Conservation (phyloP, 2,113 vertebrate genomes). For the Pelodiscus sinensis region DNA sequence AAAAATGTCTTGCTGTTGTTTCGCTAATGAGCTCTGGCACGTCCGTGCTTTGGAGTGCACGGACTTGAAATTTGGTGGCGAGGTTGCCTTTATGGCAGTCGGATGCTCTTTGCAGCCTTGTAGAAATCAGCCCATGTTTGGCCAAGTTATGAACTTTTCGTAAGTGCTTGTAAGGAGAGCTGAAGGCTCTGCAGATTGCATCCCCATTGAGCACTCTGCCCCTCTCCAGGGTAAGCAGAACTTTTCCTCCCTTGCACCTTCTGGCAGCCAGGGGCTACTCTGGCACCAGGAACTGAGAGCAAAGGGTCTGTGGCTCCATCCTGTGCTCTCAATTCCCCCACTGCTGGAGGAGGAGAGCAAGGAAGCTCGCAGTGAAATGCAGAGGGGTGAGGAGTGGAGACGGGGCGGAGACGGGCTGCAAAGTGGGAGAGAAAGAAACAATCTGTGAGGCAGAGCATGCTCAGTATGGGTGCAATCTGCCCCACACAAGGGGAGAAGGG, state of each 20-base stretch:
- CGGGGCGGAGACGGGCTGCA: not conserved
- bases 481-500: not conserved
- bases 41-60: conserved; percentile 42
- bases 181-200: conserved; percentile 19
- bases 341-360: not conserved
- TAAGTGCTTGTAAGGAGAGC: conserved; percentile 32
- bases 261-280: not conserved
- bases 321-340: not conserved
- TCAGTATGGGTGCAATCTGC: not conserved
- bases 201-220: not conserved
- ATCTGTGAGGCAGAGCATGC: not conserved
- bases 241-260: not conserved
- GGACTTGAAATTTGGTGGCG: conserved; percentile 41
- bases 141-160: conserved; percentile 50
- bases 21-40: conserved; percentile 56
- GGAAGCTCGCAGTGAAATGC: not conserved
- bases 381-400: not conserved
- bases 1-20: not conserved
- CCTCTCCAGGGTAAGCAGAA: not conserved
- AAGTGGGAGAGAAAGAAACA: not conserved
- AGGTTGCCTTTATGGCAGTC: conserved; percentile 23
- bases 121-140: conserved; percentile 67
- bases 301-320: not conserved
- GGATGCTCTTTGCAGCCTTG: conserved; percentile 47
- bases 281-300: not conserved